Conservation (phyloP, 2,797 vertebrate species). For the Siniperca undulata region DNA sequence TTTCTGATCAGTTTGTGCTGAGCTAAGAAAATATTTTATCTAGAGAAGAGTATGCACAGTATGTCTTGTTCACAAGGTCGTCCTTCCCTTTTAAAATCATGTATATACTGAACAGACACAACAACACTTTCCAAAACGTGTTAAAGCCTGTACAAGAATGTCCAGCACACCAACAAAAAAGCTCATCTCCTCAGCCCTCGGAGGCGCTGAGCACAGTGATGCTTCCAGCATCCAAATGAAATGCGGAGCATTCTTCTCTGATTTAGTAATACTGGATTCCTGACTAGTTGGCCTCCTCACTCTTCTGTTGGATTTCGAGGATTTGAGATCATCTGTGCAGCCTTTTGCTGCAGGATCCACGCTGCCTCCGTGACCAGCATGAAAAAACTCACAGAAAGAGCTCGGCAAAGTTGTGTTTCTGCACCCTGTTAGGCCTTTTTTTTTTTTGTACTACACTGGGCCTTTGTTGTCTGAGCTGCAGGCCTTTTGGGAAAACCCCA, state of each 20-base stretch:
- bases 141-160: neutral
- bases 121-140: neutral
- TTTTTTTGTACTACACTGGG: neutral
- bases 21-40: neutral
- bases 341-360: conserved; percentile 57
- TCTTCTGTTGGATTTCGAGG: conserved; percentile 72
- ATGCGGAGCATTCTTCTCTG: conserved; percentile 74
- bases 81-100: neutral
- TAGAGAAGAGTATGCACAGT: neutral
- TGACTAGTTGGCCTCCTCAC: conserved; percentile 62
- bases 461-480: conserved; percentile 35
- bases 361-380: conserved; percentile 37
- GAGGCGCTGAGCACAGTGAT: conserved; percentile 8
- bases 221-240: conserved; percentile 57
- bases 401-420: conserved; percentile 19
- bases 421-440: neutral
- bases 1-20: conserved; percentile 14
- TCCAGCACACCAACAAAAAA: conserved; percentile 10
- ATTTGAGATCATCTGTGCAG: conserved; percentile 83
- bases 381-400: conserved; percentile 34
- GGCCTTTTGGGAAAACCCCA: conserved; percentile 45
- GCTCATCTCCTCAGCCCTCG: conserved; percentile 14
- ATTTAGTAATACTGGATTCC: conserved; percentile 81
- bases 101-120: neutral
- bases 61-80: neutral